These are phyloP conservation scores for Bufo bufo DNA, from an alignment of 2,113 vertebrate genomes.

Conservation along the genomic window DNA sequence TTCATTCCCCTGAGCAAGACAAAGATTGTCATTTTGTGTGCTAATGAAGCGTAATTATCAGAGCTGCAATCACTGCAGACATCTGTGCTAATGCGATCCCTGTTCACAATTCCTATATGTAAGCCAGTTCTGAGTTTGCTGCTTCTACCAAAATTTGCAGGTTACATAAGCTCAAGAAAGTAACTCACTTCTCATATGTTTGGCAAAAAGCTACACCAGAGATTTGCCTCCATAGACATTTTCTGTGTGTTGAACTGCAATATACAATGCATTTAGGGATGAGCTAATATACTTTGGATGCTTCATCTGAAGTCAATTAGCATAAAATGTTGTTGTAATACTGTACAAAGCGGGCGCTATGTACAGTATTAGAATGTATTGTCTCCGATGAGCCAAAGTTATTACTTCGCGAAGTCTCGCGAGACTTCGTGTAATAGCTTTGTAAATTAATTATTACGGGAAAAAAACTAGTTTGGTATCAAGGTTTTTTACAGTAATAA, in stretches of 20 bases:
- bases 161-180: constrained; percentile 48
- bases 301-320: too few species aligned
- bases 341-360: too few species aligned
- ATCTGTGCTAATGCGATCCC: constrained; percentile 60
- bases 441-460: too few species aligned
- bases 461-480: too few species aligned
- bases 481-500: too few species aligned
- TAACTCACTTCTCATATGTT: constrained; percentile 41
- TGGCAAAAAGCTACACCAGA: not conserved
- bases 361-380: too few species aligned
- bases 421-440: too few species aligned
- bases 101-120: constrained; percentile 46
- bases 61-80: constrained; percentile 52
- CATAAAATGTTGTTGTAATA: too few species aligned
- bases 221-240: not conserved
- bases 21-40: constrained; percentile 51
- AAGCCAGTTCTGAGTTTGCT: constrained; percentile 55
- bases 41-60: constrained; percentile 62
- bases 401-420: too few species aligned
- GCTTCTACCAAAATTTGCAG: constrained; percentile 54
- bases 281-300: too few species aligned
- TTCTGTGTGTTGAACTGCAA: not conserved
- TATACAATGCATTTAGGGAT: not conserved
- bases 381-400: too few species aligned
- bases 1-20: constrained; percentile 47